Percentiles rank a stretch among this genome's conserved stretches.
Evolutionary conservation across 2,113 vertebrate genomes (phyloP).

Genomic region (Urocolius indicus): DNA sequence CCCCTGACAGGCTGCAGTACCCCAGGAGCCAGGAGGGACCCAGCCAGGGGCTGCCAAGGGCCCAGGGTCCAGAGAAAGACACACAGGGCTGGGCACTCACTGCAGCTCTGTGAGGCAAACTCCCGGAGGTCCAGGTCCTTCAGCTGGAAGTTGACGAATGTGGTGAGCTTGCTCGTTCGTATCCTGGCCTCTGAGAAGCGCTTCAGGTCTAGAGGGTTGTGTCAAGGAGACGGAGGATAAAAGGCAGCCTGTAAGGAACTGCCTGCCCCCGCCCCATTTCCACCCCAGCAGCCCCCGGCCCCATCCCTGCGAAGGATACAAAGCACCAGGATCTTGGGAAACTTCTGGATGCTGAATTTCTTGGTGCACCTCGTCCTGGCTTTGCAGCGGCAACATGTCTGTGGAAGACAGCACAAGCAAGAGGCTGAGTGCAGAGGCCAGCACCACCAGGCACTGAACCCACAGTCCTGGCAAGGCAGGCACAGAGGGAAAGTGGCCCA

Average conservation of each 20-base stretch:
- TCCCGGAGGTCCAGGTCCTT: conserved; percentile 93
- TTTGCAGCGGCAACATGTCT: conserved; percentile 94
- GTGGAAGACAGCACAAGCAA: background rate
- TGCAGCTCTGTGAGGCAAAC: conserved; percentile 87
- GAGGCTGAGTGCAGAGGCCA: background rate
- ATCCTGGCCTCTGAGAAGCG: conserved; percentile 93
- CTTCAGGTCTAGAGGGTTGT: conserved; percentile 85
- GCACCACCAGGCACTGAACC: accelerated
- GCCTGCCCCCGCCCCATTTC: accelerated
- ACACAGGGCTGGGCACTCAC: conserved; percentile 72
- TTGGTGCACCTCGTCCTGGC: conserved; percentile 92
- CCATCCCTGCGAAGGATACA: conserved; percentile 85
- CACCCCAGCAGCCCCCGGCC: background rate
- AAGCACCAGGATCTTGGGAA: conserved; percentile 95
- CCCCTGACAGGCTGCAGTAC: background rate
- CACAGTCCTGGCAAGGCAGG: background rate
- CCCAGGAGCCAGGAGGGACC: background rate
- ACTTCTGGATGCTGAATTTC: conserved; percentile 96
- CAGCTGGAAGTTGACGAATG: conserved; percentile 93
- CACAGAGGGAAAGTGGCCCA: background rate
- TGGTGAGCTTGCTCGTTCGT: conserved; percentile 92
- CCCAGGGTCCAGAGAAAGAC: background rate
- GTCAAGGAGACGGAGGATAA: conserved; percentile 77
- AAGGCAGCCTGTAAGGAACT: accelerated
- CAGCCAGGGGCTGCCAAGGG: accelerated